Conservation (phyloP, 2,113 vertebrate species). For the Salvelinus fontinalis region DNA sequence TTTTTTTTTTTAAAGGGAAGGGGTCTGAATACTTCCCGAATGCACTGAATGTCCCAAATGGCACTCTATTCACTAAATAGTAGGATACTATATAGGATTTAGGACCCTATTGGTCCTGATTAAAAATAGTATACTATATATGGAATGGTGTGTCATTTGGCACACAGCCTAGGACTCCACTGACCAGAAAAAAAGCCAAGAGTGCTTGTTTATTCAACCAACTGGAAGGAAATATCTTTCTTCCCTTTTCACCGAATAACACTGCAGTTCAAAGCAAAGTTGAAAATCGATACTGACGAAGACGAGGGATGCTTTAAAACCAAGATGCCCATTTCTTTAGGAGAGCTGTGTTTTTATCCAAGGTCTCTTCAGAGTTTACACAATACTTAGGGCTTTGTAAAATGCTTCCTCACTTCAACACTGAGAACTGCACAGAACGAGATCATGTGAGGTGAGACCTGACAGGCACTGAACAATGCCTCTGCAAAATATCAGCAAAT, state of each 20-base stretch:
- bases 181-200: conserved; percentile 4
- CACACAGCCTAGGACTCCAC: not conserved
- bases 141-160: not conserved
- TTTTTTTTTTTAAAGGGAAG: too few species aligned
- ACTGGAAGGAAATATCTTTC: conserved; percentile 38
- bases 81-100: not conserved
- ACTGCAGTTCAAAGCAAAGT: conserved; percentile 1
- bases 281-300: conserved; percentile 50
- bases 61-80: not conserved
- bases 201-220: conserved; percentile 7
- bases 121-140: not conserved
- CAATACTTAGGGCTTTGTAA: conserved; percentile 1
- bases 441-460: not conserved
- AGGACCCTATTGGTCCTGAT: not conserved
- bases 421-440: not conserved
- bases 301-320: conserved; percentile 18
- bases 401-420: not conserved
- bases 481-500: not conserved
- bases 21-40: too few species aligned
- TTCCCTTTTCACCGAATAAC: conserved; percentile 34
- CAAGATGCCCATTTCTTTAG: conserved; percentile 29
- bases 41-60: not conserved
- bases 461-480: not conserved
- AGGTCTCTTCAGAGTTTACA: too few species aligned
- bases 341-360: too few species aligned